Evolutionary conservation across 2,888 invertebrate genomes (phyloP).

Genomic region (Allophyes oxyacanthae): DNA sequence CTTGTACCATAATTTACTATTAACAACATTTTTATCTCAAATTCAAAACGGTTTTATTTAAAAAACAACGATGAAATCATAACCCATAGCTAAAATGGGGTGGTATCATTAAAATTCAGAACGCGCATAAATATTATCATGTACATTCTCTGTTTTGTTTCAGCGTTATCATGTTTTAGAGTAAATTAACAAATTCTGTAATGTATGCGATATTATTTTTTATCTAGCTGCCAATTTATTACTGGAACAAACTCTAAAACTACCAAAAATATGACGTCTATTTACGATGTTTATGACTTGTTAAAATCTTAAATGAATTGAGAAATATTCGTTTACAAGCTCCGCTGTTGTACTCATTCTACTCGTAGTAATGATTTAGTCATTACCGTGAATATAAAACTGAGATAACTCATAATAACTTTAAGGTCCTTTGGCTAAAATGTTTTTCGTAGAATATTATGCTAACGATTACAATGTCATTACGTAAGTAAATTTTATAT

Average conservation of each 20-base stretch:
- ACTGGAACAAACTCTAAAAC: constrained; percentile 1
- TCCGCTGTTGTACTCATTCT: constrained; percentile 5
- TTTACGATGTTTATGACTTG: constrained; percentile 6
- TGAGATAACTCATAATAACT: constrained; percentile 5
- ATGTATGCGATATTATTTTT: constrained; percentile 1
- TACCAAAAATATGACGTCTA: constrained; percentile 1
- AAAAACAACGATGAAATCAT: neutral
- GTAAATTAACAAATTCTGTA: constrained; percentile 1
- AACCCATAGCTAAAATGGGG: neutral
- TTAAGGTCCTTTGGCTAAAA: neutral
- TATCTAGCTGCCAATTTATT: neutral
- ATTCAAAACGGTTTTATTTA: too few relatives aligned
- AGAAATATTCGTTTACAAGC: constrained; percentile 6
- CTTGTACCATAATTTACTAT: too few relatives aligned
- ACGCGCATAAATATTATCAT: neutral
- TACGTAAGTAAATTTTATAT: too few relatives aligned
- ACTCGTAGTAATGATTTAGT: neutral
- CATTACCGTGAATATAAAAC: constrained; percentile 1
- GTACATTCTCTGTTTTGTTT: constrained; percentile 9
- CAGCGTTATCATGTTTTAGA: constrained; percentile 1
- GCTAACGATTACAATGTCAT: neutral
- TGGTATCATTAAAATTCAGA: neutral
- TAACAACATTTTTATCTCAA: too few relatives aligned
- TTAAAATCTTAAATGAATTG: constrained; percentile 1
- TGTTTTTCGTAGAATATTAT: neutral